These are phyloP conservation scores for Parnassius mnemosyne DNA, from an alignment of 2,888 invertebrate genomes.

Conservation along the genomic window DNA sequence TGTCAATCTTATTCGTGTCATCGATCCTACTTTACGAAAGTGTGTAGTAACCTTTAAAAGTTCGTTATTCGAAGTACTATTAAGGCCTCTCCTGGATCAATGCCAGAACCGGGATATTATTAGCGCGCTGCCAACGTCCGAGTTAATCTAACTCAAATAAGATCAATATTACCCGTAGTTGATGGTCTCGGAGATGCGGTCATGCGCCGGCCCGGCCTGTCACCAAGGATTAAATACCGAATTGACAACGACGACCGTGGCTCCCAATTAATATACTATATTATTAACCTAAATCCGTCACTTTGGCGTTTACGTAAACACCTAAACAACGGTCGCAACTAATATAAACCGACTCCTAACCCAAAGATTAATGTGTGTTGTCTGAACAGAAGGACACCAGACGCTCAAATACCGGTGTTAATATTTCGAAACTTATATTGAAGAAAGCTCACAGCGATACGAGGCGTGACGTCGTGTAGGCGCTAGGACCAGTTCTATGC, in stretches of 20 bases:
- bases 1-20: slow-evolving; percentile 27
- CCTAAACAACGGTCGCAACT: slow-evolving; percentile 30
- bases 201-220: slow-evolving; percentile 39
- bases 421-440: slow-evolving; percentile 24
- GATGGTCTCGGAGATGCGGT: slow-evolving; percentile 62
- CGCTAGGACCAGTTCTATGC: slow-evolving; percentile 42
- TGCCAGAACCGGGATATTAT: slow-evolving; percentile 76
- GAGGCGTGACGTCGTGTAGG: slow-evolving; percentile 28
- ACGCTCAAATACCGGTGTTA: slow-evolving; percentile 27
- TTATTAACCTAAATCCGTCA: slow-evolving; percentile 43
- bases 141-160: slow-evolving; percentile 80
- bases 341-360: slow-evolving; percentile 17
- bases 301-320: slow-evolving; percentile 34
- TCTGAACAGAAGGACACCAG: slow-evolving; percentile 17
- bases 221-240: slow-evolving; percentile 50
- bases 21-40: slow-evolving; percentile 29
- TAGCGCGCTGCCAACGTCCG: slow-evolving; percentile 74
- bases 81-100: slow-evolving; percentile 73
- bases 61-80: slow-evolving; percentile 76
- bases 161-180: slow-evolving; percentile 77
- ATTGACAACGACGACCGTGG: slow-evolving; percentile 38
- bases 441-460: slow-evolving; percentile 32
- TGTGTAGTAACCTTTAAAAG: slow-evolving; percentile 68
- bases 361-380: slow-evolving; percentile 18
- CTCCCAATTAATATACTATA: slow-evolving; percentile 36